Percentiles rank a stretch among this genome's conserved stretches.
Conservation (phyloP, 2,797 vertebrate genomes). For the Selene dorsalis region DNA sequence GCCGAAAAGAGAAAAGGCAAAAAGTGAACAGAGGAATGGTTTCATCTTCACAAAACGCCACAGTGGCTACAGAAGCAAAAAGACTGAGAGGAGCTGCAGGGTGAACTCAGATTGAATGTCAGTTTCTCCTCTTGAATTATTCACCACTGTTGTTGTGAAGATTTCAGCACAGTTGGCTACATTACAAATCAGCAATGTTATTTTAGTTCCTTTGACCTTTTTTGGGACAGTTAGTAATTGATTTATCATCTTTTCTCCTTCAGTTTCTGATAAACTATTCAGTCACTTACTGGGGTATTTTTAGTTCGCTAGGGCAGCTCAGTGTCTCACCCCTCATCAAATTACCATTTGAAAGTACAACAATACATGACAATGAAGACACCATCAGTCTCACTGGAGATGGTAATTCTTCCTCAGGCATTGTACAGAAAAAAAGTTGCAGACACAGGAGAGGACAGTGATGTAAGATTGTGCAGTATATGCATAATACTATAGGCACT, state of each 20-base stretch:
- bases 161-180: slow-evolving; percentile 29
- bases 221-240: not conserved
- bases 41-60: slow-evolving; percentile 28
- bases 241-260: not conserved
- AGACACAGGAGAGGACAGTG: slow-evolving; percentile 21
- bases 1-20: slow-evolving; percentile 5
- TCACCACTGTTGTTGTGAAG: slow-evolving; percentile 36
- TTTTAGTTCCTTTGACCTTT: slow-evolving; percentile 7
- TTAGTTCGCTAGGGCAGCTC: not conserved
- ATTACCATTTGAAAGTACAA: slow-evolving; percentile 22
- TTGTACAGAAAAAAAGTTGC: not conserved
- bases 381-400: slow-evolving; percentile 6
- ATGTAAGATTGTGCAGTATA: slow-evolving; percentile 16
- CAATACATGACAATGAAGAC: slow-evolving; percentile 14
- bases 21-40: slow-evolving; percentile 24
- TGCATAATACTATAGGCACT: not conserved
- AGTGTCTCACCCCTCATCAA: slow-evolving; percentile 9
- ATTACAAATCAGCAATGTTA: slow-evolving; percentile 21
- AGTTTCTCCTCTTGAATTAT: slow-evolving; percentile 69
- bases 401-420: slow-evolving; percentile 11
- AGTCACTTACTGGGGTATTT: slow-evolving; percentile 13
- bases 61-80: slow-evolving; percentile 6
- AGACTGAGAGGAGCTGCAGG: slow-evolving; percentile 16
- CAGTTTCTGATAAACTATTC: slow-evolving; percentile 3
- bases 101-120: slow-evolving; percentile 57